Percentiles rank a stretch among this genome's conserved stretches.
These are phyloP conservation scores for Dysmachus trigonus DNA, from an alignment of 2,888 invertebrate species.

Conservation along the genomic window DNA sequence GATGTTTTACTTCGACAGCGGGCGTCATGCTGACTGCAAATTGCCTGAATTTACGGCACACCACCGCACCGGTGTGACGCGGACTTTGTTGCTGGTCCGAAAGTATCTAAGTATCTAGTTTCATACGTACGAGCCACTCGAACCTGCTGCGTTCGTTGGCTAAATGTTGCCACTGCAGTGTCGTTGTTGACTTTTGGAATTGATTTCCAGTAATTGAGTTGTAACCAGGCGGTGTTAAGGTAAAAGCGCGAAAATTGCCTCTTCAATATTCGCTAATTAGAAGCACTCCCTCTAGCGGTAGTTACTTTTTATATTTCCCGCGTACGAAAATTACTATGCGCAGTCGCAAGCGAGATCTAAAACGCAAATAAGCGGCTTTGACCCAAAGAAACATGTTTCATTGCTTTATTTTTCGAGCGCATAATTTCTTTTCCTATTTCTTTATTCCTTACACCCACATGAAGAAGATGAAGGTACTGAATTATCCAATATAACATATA, in stretches of 20 bases:
- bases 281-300: not conserved
- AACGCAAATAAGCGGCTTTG: not conserved
- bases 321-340: not conserved
- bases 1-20: not conserved
- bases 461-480: no score
- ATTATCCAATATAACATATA: no score
- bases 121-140: not conserved
- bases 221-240: not conserved
- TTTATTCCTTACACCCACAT: no score
- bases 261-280: not conserved
- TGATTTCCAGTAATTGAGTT: not conserved
- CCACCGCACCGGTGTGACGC: not conserved
- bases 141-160: not conserved
- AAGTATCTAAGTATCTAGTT: not conserved
- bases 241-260: not conserved
- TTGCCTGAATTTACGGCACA: not conserved
- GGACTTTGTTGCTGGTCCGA: not conserved
- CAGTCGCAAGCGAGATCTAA: not conserved
- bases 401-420: not conserved
- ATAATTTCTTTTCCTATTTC: not conserved
- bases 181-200: not conserved
- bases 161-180: not conserved
- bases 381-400: not conserved
- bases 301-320: not conserved
- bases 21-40: not conserved